Percentiles rank a stretch among this genome's conserved stretches.
phyloP scores from a whole-genome alignment of 1,140 invertebrate genomes.

The Papilio xuthus region DNA sequence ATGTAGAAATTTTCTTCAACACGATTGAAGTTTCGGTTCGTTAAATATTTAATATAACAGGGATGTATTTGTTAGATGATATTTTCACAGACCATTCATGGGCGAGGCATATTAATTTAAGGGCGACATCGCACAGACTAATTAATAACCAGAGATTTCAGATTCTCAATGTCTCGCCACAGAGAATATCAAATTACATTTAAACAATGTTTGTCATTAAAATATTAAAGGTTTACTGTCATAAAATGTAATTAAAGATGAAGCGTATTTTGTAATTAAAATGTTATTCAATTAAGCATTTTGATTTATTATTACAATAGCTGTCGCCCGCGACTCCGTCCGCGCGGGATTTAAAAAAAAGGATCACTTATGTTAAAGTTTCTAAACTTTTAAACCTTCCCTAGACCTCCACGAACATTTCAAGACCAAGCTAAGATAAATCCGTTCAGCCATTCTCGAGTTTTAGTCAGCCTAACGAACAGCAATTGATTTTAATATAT shows the following conservation, averaged over 20 bases:
- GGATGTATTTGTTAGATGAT: neutral
- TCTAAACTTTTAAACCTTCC: no score
- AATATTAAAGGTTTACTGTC: neutral
- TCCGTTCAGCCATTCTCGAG: no score
- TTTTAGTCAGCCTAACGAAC: no score
- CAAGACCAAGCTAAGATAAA: no score
- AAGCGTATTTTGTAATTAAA: neutral
- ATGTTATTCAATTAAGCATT: neutral
- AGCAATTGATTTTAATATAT: no score
- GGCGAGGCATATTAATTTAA: conserved; percentile 11
- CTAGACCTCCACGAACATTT: no score
- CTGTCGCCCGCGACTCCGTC: no score
- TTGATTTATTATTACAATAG: no score
- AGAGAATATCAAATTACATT: neutral
- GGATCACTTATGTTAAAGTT: no score
- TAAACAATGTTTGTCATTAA: conserved; percentile 2
- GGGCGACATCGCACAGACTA: conserved; percentile 20
- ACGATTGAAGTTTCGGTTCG: neutral
- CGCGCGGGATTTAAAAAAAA: no score
- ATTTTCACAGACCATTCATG: neutral
- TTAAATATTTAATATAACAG: conserved; percentile 22
- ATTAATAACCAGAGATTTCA: conserved; percentile 6
- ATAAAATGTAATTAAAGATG: neutral
- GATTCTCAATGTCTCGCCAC: neutral
- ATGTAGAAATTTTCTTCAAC: conserved; percentile 32